Base-by-base conservation (phyloP, 2,113 vertebrate genomes). In the Phalacrocorax aristotelis region DNA sequence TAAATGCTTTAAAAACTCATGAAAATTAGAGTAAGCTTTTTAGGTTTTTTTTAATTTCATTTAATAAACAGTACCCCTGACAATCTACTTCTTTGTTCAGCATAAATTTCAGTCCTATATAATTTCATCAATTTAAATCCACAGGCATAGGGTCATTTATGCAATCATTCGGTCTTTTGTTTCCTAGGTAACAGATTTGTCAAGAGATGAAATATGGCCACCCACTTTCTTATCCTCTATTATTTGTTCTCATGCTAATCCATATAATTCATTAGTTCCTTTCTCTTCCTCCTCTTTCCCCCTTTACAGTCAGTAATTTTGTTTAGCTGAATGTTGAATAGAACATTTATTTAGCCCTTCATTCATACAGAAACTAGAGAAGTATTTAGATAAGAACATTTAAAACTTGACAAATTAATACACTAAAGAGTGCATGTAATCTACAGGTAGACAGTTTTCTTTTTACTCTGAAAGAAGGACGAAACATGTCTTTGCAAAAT, bases 101-200 rank as follows among this genome's bases (percentile, higher is more conserved):
- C 93, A 95, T 95, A 96, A 91, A 97, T 77, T 96, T 61, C 60
- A 92, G 87, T 79, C 75, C 76, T 96, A 87, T 90, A 87, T 97
- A 98, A 98, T 98, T 98, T 97, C 74, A 93, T 95, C 93, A 97
- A 87, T 97, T 97, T 94, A 96, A 98, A 97, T 96, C 96, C 92
- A 83, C 91, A 97, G 95, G 85, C 83, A 71, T 10, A 96, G 93
- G 95, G 97, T 98, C 97, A 98, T 97, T 98, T 97, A 62, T 83
- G 57, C 83, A 97, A 96, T 97, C 87, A 96, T 94, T 97, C 14
- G 21, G 90, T 89, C 89, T 93, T 95, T 94, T 97, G 97, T 98
- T 97, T 98, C 98, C 98, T 96, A 95, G 97, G 98, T 95, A 98
- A 98, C 97, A 86, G 92, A 89, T 83, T 95, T 46, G 14, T 96